Evolutionary conservation across 2,797 vertebrate genomes (phyloP), one percentile per base, ranked within the genome.

Genomic region (Takifugu rubripes): DNA sequence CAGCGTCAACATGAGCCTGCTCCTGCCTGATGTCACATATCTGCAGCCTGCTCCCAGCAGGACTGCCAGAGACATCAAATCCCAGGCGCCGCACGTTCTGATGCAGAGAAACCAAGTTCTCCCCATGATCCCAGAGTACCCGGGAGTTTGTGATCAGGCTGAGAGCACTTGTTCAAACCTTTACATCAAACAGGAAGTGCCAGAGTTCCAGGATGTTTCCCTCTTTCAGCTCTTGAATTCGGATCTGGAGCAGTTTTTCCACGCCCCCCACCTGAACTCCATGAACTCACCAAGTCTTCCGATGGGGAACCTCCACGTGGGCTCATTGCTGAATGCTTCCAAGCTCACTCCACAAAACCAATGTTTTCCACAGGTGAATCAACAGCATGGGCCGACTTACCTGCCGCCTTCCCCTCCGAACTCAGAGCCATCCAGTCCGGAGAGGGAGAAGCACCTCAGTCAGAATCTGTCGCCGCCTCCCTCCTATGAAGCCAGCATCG

Each of bases 1-100:
- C 89, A 96, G 96, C 70, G 92, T 96, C 86, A 98, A 96, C 89
- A 97, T 98, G 94, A 98, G 95, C 49, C 91, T 98, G 85, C 94
- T 95, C 65, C 92, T 97, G 29, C 95, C 96, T 0, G 96, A 98
- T 46, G 90, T 96, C 66, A 90, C 94, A 33, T 94, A 96, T 77
- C 89, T 97, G 84, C 93, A 93, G 86, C 94, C 95, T 16, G 94
- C 93, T 73, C 89, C 96, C 62, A 95, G 94, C 87, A 92, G 94
- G 86, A 90, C 93, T 1, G 81, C 92, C 84, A 93, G 93, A 73
- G 91, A 91, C 12, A 92, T 98, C 84, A 97, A 99, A 91, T 91
- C 92, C 0, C 95, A 98, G 78, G 93, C 93, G 0, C 17, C 79
- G 0, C 89, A 92, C 74, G 75, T 92, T 65, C 93, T 93, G 85